These are phyloP conservation scores for Hydrochoerus hydrochaeris DNA, from an alignment of 2,113 vertebrate genomes.

Conservation along the genomic window DNA sequence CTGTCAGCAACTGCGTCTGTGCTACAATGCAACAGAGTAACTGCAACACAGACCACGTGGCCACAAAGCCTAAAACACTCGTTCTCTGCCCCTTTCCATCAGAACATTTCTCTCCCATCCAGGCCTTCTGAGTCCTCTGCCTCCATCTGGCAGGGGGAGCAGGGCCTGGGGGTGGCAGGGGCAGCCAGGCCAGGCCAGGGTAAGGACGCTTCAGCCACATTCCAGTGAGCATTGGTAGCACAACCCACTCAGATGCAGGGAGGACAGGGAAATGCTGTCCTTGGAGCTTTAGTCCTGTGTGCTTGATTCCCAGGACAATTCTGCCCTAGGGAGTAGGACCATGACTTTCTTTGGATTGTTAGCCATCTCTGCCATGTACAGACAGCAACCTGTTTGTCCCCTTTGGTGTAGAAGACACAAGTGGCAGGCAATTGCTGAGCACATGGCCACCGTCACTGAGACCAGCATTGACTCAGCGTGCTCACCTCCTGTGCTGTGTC, in stretches of 20 bases:
- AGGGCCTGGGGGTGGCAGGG: not conserved
- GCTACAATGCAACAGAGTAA: not conserved
- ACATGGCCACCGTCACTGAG: not conserved
- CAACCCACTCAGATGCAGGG: not conserved
- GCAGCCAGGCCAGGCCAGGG: not conserved
- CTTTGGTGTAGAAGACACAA: not conserved
- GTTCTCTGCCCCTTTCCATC: not conserved
- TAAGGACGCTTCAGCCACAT: not conserved
- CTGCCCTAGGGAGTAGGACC: not conserved
- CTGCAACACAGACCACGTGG: not conserved
- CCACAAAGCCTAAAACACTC: not conserved
- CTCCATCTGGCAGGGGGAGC: not conserved
- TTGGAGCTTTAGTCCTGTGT: not conserved
- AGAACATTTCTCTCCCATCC: not conserved
- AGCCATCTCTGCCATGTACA: not conserved
- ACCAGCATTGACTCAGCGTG: not conserved
- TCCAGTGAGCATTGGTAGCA: not conserved
- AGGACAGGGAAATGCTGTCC: not conserved
- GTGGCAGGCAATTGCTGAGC: not conserved
- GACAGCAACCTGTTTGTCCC: not conserved
- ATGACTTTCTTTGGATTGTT: not conserved
- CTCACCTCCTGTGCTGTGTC: not conserved
- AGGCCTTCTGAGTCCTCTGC: not conserved
- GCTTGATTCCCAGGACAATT: not conserved
- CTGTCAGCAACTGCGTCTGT: not conserved